A percentile compares a stretch with the other conserved stretches of the same genome.
These are phyloP conservation scores for Coelopa frigida DNA, from an alignment of 1,140 invertebrate species.

Conservation along the genomic window DNA sequence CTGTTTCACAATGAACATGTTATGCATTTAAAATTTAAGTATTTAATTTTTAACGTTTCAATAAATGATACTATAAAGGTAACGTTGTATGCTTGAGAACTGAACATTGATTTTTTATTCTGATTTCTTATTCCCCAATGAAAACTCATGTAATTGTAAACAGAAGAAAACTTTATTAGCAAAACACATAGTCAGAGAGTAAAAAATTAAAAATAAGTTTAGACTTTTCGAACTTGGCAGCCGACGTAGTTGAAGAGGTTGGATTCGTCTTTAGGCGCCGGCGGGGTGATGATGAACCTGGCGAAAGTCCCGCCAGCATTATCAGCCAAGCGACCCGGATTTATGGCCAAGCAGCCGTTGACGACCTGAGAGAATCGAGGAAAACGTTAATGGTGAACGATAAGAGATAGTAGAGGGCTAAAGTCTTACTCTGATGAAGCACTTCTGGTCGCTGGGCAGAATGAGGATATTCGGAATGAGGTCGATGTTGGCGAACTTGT, in stretches of 20 bases:
- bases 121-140: too few species aligned
- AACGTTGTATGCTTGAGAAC: too few species aligned
- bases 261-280: conserved; percentile 19
- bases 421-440: conserved; percentile 66
- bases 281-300: conserved; percentile 41
- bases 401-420: conserved; percentile 45
- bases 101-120: too few species aligned
- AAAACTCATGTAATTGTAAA: too few species aligned
- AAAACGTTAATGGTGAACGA: conserved; percentile 45
- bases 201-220: background rate
- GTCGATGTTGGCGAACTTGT: conserved; percentile 58
- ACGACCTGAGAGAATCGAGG: conserved; percentile 52
- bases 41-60: too few species aligned
- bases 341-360: conserved; percentile 69
- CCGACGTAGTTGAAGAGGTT: conserved; percentile 36
- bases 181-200: too few species aligned
- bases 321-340: conserved; percentile 75
- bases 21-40: too few species aligned
- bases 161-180: too few species aligned
- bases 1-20: too few species aligned
- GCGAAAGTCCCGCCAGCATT: conserved; percentile 57
- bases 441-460: conserved; percentile 73
- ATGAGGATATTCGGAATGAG: conserved; percentile 73
- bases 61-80: too few species aligned
- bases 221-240: conserved; percentile 25